Evolutionary conservation across 2,888 invertebrate species (phyloP), one percentile per base, ranked within the genome.

Genomic region (Rhogogaster chlorosoma): DNA sequence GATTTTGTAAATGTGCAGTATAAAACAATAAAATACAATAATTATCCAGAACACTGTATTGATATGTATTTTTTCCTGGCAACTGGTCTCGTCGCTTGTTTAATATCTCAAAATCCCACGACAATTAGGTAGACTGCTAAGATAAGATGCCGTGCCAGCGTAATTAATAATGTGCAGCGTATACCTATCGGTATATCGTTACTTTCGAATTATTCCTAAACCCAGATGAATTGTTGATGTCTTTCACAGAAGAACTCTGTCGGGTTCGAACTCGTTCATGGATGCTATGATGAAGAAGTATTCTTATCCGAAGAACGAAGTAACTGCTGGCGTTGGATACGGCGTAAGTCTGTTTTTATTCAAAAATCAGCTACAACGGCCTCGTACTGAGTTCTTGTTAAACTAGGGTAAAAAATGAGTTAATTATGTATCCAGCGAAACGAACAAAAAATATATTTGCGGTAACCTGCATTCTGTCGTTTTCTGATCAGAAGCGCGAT

Each of bases 301-400:
- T 77, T 77, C 75, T 45, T 84, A 84, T 29, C 84, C 84, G 45
- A 84, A 77, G 7, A 84, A 26, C 45, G 84, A 84, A 42, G 84
- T 84, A 32, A 84, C 84, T 45, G 77, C 84, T 61, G 67, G 84
- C 22, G 67, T 84, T 49, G 84, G 84, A 42, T 84, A 84, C 67
- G 84, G 84, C 36, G 84, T 84, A 42, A 84, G 84, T 78, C 32
- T 15, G 5, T 38, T 29, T 18, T 77, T 49, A 12, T 77, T 53
- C n/a, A 26, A 2, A 49, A 26, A 77, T 61, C 12, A 26, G 61
- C 4, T 61, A n/a, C n/a, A 2, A 26, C 10, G 61, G 61, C 26
- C 26, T 61, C 26, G 61, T 61, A 22, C 26, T 26, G 26, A 61
- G 61, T 26, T 61, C 26, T 26, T 61, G 12, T 61, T 61, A 12